Percentiles rank a stretch among this genome's conserved stretches.
Conservation (phyloP, 2,113 vertebrate genomes). For the Phaethornis superciliosus region DNA sequence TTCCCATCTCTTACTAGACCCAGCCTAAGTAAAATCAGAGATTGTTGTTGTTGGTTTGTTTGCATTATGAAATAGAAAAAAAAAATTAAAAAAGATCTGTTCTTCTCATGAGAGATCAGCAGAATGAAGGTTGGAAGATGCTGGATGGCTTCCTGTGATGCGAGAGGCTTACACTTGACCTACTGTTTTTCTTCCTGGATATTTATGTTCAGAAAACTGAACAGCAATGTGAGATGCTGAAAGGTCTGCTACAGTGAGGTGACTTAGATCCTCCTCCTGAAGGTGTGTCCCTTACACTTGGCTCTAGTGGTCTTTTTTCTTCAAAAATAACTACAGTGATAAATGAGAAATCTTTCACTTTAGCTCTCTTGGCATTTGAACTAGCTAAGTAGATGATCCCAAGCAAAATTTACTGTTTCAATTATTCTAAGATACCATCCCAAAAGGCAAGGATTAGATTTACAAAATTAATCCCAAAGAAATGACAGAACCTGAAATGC, state of each 20-base stretch:
- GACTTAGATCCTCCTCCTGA: background rate
- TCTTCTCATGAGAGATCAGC: background rate
- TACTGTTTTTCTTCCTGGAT: slow-evolving; percentile 6
- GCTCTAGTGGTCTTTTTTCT: background rate
- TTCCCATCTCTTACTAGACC: background rate
- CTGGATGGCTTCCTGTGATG: background rate
- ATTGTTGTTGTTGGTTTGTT: background rate
- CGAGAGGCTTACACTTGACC: slow-evolving; percentile 10
- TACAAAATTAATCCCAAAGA: background rate
- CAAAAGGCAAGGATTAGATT: background rate
- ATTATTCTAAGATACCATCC: background rate
- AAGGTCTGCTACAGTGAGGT: background rate
- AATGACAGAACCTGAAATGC: background rate
- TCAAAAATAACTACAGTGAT: background rate
- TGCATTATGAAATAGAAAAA: background rate
- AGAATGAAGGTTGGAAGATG: background rate
- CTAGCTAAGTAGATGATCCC: background rate
- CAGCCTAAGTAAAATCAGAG: background rate
- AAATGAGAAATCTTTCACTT: background rate
- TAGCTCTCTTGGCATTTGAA: background rate
- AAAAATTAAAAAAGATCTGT: background rate
- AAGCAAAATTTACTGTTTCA: background rate
- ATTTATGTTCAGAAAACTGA: background rate
- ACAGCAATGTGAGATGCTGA: background rate
- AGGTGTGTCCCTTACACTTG: background rate